phyloP scores from a whole-genome alignment of 2,113 vertebrate species.

The Sigmodon hispidus region DNA sequence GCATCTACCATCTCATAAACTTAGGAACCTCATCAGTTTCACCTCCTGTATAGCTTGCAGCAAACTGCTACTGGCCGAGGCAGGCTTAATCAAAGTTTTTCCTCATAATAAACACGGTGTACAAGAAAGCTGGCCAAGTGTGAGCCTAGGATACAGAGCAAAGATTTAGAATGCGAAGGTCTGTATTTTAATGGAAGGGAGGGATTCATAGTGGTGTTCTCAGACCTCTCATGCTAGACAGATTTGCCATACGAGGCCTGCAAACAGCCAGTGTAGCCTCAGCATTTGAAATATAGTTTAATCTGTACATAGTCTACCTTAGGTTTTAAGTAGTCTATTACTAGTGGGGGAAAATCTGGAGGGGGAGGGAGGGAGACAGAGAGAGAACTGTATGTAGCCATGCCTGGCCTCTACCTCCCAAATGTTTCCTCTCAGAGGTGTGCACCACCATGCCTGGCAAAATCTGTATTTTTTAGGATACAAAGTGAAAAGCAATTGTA shows the following conservation, averaged over 20 bases:
- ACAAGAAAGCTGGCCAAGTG: not conserved
- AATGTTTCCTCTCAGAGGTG: not conserved
- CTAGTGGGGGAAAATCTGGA: not conserved
- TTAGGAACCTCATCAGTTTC: conserved; percentile 59
- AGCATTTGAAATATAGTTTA: conserved; percentile 55
- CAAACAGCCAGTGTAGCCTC: not conserved
- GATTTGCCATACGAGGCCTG: conserved; percentile 8
- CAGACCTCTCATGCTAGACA: not conserved
- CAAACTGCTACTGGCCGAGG: conserved; percentile 6
- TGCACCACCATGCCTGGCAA: not conserved
- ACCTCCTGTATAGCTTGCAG: not conserved
- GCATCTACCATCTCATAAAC: conserved; percentile 38
- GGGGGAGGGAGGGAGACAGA: not conserved
- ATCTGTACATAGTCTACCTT: conserved; percentile 39
- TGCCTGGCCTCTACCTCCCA: not conserved
- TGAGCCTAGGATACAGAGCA: conserved; percentile 22
- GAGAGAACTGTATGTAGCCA: not conserved
- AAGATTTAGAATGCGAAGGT: conserved; percentile 56
- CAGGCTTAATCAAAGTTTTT: conserved; percentile 49
- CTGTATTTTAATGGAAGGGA: conserved; percentile 45
- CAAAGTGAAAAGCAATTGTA: conserved; percentile 11
- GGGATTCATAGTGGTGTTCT: conserved; percentile 25
- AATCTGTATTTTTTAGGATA: conserved; percentile 48
- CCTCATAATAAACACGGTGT: conserved; percentile 42
- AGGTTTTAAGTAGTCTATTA: conserved; percentile 36